Percentiles rank a stretch among this genome's conserved stretches.
Evolutionary conservation across 2,797 vertebrate species (phyloP).

Genomic region (Eurystomus glaucurus): DNA sequence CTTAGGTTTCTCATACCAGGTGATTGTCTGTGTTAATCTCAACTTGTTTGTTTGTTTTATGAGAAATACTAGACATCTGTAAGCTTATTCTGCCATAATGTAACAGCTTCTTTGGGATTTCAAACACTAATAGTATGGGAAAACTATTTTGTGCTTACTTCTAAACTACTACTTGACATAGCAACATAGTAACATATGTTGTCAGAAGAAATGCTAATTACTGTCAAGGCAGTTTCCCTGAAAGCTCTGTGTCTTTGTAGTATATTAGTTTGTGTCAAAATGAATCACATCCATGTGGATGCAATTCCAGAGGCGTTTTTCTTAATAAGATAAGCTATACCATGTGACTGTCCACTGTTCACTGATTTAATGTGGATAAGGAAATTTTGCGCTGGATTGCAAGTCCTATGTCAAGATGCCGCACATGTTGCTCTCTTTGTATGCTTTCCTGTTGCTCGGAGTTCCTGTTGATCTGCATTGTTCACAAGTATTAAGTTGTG

Average conservation of each 20-base stretch:
- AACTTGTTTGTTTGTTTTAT: not conserved
- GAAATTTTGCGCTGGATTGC: not conserved
- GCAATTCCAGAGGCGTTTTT: not conserved
- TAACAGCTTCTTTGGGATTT: not conserved
- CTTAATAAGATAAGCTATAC: not conserved
- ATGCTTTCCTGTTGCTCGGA: not conserved
- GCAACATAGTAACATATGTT: accelerated
- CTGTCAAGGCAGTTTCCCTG: not conserved
- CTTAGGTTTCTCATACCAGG: not conserved
- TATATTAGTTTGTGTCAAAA: not conserved
- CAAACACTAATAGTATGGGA: accelerated
- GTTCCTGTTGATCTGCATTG: not conserved
- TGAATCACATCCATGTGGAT: not conserved
- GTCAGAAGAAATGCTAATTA: not conserved
- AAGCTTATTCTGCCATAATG: not conserved
- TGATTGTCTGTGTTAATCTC: not conserved
- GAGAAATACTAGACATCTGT: not conserved
- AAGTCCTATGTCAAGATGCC: not conserved
- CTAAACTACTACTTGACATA: not conserved
- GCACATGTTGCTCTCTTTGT: accelerated
- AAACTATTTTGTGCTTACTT: not conserved
- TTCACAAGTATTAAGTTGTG: not conserved
- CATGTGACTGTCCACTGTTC: not conserved
- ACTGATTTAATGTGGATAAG: not conserved
- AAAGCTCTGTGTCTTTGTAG: not conserved